These are phyloP conservation scores for Antheraea yamamai DNA, from an alignment of 2,888 invertebrate species.

Conservation along the genomic window DNA sequence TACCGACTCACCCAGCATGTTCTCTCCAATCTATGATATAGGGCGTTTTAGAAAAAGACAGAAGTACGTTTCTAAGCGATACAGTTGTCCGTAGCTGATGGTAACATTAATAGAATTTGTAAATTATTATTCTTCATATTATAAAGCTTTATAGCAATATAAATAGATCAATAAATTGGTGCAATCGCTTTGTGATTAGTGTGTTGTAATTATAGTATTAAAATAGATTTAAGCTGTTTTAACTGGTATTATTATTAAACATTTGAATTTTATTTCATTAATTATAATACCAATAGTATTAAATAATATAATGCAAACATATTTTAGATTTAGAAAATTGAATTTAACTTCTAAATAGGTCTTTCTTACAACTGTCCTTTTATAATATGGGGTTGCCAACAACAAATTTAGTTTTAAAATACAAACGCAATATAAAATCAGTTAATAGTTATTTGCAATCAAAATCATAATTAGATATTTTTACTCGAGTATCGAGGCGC, in stretches of 20 bases:
- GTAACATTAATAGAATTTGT: too few species aligned
- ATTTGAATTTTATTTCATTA: not conserved
- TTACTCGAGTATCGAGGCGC: too few species aligned
- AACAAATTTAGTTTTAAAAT: not conserved
- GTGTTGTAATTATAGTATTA: constrained; percentile 42
- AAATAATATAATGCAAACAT: not conserved
- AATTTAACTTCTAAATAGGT: constrained; percentile 6
- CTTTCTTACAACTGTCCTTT: not conserved
- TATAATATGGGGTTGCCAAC: not conserved
- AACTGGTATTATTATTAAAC: constrained; percentile 5
- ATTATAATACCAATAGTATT: not conserved
- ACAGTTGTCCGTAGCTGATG: too few species aligned
- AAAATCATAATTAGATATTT: too few species aligned
- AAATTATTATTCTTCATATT: not conserved
- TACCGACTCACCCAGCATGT: too few species aligned
- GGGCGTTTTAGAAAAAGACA: too few species aligned
- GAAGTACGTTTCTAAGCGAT: too few species aligned
- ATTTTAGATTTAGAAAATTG: not conserved
- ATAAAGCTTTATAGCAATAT: constrained; percentile 10
- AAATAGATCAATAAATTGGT: constrained; percentile 42
- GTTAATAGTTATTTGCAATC: too few species aligned
- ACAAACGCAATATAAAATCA: too few species aligned
- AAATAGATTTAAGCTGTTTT: constrained; percentile 47
- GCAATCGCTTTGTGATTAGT: constrained; percentile 60
- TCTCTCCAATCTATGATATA: too few species aligned